Evolutionary conservation across 35 echinoderm and acorn worm species (phyloP).

Genomic region (Diadema setosum): DNA sequence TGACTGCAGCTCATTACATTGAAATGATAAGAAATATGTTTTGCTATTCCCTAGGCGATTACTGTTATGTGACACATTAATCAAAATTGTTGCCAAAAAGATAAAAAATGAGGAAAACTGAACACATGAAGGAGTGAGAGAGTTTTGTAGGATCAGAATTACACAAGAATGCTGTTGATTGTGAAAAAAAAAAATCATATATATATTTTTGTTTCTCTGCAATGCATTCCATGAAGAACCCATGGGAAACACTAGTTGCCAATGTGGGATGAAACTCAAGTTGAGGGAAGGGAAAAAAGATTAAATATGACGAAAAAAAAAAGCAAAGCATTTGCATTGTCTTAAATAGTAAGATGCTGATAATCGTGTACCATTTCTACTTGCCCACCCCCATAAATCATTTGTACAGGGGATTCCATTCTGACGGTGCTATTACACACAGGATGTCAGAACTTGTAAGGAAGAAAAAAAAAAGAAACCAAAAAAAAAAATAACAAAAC

Average conservation of each 20-base stretch:
- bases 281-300: no score
- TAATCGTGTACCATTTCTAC: neutral
- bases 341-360: neutral
- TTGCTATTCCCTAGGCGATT: constrained; percentile 3
- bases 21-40: constrained; percentile 17
- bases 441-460: neutral
- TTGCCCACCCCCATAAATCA: neutral
- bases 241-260: neutral
- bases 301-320: neutral
- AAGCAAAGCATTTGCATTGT: neutral
- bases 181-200: no score
- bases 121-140: no score
- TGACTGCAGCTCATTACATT: constrained; percentile 9
- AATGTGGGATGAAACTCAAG: neutral
- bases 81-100: constrained; percentile 17
- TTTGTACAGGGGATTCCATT: neutral
- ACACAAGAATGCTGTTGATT: no score
- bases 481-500: neutral
- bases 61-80: neutral
- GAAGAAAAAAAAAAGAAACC: neutral
- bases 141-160: no score
- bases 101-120: no score
- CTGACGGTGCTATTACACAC: constrained; percentile 15
- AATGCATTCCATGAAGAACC: neutral
- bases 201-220: neutral